Evolutionary conservation across 2,888 invertebrate species (phyloP).

Genomic region (Zele albiditarsus): DNA sequence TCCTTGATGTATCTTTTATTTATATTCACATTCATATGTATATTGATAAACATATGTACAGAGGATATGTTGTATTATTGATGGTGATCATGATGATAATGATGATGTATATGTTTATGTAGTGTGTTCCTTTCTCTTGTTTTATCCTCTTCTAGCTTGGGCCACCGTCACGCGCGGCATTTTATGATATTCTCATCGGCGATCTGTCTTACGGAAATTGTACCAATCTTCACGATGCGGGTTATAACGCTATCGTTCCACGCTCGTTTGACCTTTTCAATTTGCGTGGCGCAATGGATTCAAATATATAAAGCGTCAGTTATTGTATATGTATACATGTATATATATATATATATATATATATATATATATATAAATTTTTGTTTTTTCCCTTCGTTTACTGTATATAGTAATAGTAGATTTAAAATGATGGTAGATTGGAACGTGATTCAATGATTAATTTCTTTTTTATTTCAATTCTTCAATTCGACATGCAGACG

Average conservation of each 20-base stretch:
- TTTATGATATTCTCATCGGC: slow-evolving; percentile 45
- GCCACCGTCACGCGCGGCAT: slow-evolving; percentile 42
- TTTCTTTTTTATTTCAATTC: slow-evolving; percentile 19
- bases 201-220: slow-evolving; percentile 46
- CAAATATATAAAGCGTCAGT: slow-evolving; percentile 41
- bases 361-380: neutral
- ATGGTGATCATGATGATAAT: neutral
- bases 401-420: slow-evolving; percentile 3
- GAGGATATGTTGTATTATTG: neutral
- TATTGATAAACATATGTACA: neutral
- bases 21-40: neutral
- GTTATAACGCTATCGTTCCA: slow-evolving; percentile 44
- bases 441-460: slow-evolving; percentile 28
- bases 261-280: slow-evolving; percentile 46
- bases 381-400: slow-evolving; percentile 17
- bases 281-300: slow-evolving; percentile 47
- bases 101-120: neutral
- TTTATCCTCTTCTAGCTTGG: slow-evolving; percentile 8
- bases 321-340: slow-evolving; percentile 21
- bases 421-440: slow-evolving; percentile 31
- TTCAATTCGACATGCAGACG: neutral
- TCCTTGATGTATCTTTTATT: neutral
- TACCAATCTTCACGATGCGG: slow-evolving; percentile 45
- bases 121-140: slow-evolving; percentile 5
- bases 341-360: neutral